Conservation (phyloP, 2,797 vertebrate species). For the Sebastes paucispinis region DNA sequence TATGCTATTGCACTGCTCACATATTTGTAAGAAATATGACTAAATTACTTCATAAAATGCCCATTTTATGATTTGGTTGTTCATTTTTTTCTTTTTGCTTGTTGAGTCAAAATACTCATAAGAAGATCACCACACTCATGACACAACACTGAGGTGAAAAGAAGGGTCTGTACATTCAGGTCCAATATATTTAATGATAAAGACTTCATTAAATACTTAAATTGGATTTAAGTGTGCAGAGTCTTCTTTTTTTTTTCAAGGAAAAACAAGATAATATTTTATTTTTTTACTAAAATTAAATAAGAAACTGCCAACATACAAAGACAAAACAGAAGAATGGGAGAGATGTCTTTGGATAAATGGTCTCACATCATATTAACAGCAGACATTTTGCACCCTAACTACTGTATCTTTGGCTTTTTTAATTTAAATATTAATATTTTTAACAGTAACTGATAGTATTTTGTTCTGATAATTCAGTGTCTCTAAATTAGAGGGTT, state of each 20-base stretch:
- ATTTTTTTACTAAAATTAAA: not conserved
- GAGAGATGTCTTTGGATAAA: not conserved
- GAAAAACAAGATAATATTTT: not conserved
- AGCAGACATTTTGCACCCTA: not conserved
- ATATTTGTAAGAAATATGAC: conserved; percentile 67
- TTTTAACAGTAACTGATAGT: not conserved
- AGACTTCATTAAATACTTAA: not conserved
- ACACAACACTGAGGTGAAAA: not conserved
- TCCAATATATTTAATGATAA: not conserved
- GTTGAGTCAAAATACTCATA: not conserved
- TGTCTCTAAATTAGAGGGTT: not conserved
- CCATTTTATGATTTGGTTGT: conserved; percentile 18
- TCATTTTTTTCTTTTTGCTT: conserved; percentile 10
- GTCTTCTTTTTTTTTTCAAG: not conserved
- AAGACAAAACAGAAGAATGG: not conserved
- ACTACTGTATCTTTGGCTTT: not conserved
- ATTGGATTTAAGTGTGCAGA: not conserved
- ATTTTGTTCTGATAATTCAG: not conserved
- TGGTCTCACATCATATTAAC: not conserved
- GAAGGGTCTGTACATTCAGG: not conserved
- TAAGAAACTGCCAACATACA: not conserved
- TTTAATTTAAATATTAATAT: not conserved
- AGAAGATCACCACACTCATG: not conserved
- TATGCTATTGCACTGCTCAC: conserved; percentile 50
- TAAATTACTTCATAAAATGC: conserved; percentile 29